Evolutionary conservation across 2,797 vertebrate genomes (phyloP).

Genomic region (Onychomys torridus): DNA sequence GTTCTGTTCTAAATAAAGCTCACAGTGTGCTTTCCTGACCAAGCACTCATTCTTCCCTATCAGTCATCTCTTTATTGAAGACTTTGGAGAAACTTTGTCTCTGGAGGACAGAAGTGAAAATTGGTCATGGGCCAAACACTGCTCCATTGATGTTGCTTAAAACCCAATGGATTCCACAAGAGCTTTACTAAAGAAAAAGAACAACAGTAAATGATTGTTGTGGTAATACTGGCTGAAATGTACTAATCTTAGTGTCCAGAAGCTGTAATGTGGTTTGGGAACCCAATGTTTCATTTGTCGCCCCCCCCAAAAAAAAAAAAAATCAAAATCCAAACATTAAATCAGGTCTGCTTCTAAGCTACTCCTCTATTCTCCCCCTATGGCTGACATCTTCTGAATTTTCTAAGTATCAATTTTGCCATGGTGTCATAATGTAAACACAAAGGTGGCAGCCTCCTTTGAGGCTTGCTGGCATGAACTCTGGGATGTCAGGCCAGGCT

Average conservation of each 20-base stretch:
- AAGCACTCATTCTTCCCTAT: not conserved
- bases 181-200: conserved; percentile 17
- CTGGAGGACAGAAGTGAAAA: not conserved
- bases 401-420: conserved; percentile 42
- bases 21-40: not conserved
- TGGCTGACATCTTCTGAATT: conserved; percentile 26
- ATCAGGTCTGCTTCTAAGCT: not conserved
- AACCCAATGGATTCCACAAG: not conserved
- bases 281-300: conserved; percentile 27
- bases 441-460: not conserved
- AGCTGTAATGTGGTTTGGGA: not conserved
- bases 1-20: not conserved
- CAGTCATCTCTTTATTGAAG: not conserved
- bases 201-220: not conserved
- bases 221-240: conserved; percentile 28
- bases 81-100: not conserved
- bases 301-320: not conserved
- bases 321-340: not conserved
- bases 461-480: not conserved
- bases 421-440: conserved; percentile 38
- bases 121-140: not conserved
- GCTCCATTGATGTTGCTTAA: not conserved
- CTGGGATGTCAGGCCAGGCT: not conserved
- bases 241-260: conserved; percentile 25
- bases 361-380: not conserved